Evolutionary conservation across 2,113 vertebrate species (phyloP).

Genomic region (Lycocorax pyrrhopterus): DNA sequence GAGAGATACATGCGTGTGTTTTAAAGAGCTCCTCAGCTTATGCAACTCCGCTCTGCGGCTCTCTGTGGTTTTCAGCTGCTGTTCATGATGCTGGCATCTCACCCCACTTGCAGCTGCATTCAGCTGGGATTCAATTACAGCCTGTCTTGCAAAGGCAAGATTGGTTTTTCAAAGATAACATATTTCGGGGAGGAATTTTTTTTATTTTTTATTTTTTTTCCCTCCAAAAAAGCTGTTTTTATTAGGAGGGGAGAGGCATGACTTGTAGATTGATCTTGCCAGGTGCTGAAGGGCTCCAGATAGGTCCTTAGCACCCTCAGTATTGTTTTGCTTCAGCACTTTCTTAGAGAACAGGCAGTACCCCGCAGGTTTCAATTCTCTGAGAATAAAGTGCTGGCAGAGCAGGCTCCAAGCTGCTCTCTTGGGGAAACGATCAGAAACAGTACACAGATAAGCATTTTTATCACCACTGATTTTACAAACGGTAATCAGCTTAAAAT

Average conservation of each 20-base stretch:
- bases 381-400: background rate
- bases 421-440: background rate
- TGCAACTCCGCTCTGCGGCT: background rate
- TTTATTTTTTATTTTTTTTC: background rate
- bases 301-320: background rate
- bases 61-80: conserved; percentile 59
- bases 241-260: background rate
- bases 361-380: background rate
- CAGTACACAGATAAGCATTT: background rate
- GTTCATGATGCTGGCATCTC: conserved; percentile 45
- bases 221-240: background rate
- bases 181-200: background rate
- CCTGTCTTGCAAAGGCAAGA: conserved; percentile 33
- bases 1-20: background rate
- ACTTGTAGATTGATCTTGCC: background rate
- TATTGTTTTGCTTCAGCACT: background rate
- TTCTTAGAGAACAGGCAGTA: background rate
- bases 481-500: background rate
- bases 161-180: conserved; percentile 68
- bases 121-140: conserved; percentile 73
- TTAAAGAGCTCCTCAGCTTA: background rate
- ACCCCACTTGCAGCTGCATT: conserved; percentile 63
- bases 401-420: background rate
- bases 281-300: background rate
- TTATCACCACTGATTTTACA: background rate